Percentiles rank a stretch among this genome's conserved stretches.
These are phyloP conservation scores for Lysiphlebus fabarum DNA, from an alignment of 1,140 invertebrate genomes.

Conservation along the genomic window DNA sequence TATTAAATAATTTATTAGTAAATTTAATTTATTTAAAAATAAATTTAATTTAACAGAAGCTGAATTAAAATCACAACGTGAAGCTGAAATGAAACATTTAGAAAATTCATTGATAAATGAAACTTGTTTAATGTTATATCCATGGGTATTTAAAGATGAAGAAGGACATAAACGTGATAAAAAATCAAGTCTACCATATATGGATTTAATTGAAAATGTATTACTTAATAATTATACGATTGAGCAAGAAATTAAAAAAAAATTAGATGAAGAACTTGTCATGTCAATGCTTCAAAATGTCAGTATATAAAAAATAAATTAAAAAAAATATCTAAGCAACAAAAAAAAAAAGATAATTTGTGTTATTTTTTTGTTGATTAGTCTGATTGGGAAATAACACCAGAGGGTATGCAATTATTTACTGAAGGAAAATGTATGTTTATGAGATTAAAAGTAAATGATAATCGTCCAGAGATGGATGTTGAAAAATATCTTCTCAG, in stretches of 20 bases:
- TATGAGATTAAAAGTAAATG: conserved; percentile 40
- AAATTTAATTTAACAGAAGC: no score
- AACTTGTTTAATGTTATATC: conserved; percentile 47
- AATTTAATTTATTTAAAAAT: no score
- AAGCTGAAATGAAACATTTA: conserved; percentile 45
- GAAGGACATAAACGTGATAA: conserved; percentile 49
- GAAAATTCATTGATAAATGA: conserved; percentile 36
- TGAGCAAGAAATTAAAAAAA: conserved; percentile 43
- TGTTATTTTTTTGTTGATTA: conserved; percentile 26
- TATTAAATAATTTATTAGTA: not conserved
- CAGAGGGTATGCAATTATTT: conserved; percentile 39
- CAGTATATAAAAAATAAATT: no score
- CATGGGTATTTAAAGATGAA: conserved; percentile 52
- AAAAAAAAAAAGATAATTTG: conserved; percentile 14
- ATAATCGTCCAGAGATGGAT: conserved; percentile 37
- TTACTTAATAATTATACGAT: conserved; percentile 39
- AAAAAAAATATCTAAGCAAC: not conserved
- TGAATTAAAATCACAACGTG: conserved; percentile 41
- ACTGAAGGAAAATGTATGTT: conserved; percentile 47
- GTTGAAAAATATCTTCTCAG: conserved; percentile 41
- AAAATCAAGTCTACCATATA: conserved; percentile 43
- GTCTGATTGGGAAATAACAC: conserved; percentile 39
- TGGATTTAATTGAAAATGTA: conserved; percentile 46
- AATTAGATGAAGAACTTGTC: conserved; percentile 35
- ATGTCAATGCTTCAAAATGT: no score